Evolutionary conservation across 2,888 invertebrate genomes (phyloP).

Genomic region (Athripsodes cinereus): DNA sequence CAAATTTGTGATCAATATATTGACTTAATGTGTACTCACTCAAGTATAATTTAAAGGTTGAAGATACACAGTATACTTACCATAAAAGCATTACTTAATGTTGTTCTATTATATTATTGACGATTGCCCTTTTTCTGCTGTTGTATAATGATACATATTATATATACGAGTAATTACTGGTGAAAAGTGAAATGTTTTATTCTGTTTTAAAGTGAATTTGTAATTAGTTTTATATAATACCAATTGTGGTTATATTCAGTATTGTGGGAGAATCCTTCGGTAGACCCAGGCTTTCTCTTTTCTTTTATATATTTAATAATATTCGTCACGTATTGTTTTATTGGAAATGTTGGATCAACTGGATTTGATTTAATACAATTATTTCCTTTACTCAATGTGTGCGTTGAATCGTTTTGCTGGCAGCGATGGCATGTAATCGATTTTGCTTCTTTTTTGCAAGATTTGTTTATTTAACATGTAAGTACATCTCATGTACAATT

Average conservation of each 20-base stretch:
- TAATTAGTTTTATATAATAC: no score
- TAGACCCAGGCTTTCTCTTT: neutral
- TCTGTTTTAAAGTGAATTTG: no score
- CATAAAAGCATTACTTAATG: no score
- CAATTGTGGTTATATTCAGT: neutral
- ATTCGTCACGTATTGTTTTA: neutral
- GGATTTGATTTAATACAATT: neutral
- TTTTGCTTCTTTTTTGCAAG: constrained; percentile 43
- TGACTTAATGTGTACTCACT: no score
- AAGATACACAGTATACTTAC: no score
- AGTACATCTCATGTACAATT: constrained; percentile 32
- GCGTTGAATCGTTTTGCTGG: neutral
- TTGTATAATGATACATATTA: no score
- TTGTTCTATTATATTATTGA: no score
- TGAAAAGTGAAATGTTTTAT: no score
- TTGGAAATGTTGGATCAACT: neutral
- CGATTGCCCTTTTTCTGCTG: no score
- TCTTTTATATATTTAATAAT: neutral
- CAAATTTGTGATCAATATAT: no score
- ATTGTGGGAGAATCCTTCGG: neutral
- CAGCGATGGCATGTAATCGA: constrained; percentile 34
- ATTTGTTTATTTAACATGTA: constrained; percentile 46
- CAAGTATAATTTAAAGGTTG: no score
- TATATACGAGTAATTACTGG: no score
- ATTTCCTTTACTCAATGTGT: neutral